Evolutionary conservation across 2,113 vertebrate species (phyloP).

Genomic region (Nansenia antarctica): DNA sequence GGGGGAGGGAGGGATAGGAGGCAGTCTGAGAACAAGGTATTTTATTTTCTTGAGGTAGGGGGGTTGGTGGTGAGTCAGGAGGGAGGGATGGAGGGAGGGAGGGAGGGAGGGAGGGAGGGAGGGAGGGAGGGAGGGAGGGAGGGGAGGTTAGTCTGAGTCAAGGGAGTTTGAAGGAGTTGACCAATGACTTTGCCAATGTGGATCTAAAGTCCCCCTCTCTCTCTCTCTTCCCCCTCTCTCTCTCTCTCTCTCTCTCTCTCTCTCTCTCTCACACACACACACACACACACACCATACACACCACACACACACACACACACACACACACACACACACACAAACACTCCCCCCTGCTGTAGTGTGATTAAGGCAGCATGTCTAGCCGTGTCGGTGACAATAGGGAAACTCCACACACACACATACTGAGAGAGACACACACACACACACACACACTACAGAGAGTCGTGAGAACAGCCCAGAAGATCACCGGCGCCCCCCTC

Average conservation of each 20-base stretch:
- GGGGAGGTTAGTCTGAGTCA: background rate
- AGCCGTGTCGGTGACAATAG: background rate
- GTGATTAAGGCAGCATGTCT: constrained; percentile 2
- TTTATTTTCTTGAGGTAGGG: background rate
- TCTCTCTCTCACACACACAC: too few species aligned
- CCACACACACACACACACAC: too few species aligned
- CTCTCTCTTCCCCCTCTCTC: too few species aligned
- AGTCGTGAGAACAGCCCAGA: too few species aligned
- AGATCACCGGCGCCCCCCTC: too few species aligned
- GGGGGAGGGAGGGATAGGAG: background rate
- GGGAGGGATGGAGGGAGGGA: background rate
- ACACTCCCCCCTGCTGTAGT: background rate
- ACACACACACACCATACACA: too few species aligned
- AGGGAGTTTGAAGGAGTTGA: constrained; percentile 5
- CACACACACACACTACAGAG: too few species aligned
- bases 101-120: background rate
- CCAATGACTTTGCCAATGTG: constrained; percentile 13
- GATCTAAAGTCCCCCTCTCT: constrained; percentile 12
- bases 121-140: background rate
- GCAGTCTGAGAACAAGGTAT: background rate
- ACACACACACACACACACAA: too few species aligned
- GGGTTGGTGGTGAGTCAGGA: too few species aligned
- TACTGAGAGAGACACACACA: too few species aligned
- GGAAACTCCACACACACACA: constrained; percentile 28
- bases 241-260: too few species aligned